These are phyloP conservation scores for Sylvicola cinctus DNA, from an alignment of 2,888 invertebrate genomes.

Conservation along the genomic window DNA sequence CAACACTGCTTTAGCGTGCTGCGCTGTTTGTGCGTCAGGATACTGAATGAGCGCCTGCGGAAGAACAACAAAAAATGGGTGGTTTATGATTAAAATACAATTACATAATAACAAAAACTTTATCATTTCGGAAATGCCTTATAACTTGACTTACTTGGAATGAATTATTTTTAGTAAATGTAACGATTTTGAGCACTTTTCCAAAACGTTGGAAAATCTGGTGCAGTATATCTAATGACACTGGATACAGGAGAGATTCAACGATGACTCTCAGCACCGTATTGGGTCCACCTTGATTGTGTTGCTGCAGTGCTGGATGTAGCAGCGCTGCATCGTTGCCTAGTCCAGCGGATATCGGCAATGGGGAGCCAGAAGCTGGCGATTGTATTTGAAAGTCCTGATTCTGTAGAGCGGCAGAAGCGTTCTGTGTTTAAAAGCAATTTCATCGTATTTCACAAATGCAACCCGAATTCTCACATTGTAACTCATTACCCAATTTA, in stretches of 20 bases:
- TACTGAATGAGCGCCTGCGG: slow-evolving; percentile 99
- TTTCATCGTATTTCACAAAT: slow-evolving; percentile 1
- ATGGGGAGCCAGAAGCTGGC: slow-evolving; percentile 40
- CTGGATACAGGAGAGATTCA: slow-evolving; percentile 97
- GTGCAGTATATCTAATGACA: slow-evolving; percentile 90
- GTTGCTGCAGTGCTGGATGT: slow-evolving; percentile 16
- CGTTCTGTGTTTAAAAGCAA: slow-evolving; percentile 40
- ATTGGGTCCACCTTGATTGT: slow-evolving; percentile 61
- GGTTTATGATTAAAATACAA: neutral
- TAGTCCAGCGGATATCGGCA: slow-evolving; percentile 33
- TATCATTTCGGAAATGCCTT: too few species aligned
- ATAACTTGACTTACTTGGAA: slow-evolving; percentile 23
- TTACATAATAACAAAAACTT: too few species aligned
- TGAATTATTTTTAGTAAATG: slow-evolving; percentile 97
- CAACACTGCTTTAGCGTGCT: slow-evolving; percentile 87
- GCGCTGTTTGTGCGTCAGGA: slow-evolving; percentile 90
- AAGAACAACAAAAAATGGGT: slow-evolving; percentile 8
- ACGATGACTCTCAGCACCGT: slow-evolving; percentile 95
- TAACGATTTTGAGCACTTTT: slow-evolving; percentile 97
- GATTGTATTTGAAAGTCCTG: slow-evolving; percentile 45
- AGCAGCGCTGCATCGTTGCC: slow-evolving; percentile 15
- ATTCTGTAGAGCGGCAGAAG: slow-evolving; percentile 69
- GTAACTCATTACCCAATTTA: neutral
- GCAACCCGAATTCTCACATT: too few species aligned
- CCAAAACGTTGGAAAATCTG: slow-evolving; percentile 98